Evolutionary conservation across 2,888 invertebrate species (phyloP), one percentile per base, ranked within the genome.

Genomic region (Oscheius sp.): DNA sequence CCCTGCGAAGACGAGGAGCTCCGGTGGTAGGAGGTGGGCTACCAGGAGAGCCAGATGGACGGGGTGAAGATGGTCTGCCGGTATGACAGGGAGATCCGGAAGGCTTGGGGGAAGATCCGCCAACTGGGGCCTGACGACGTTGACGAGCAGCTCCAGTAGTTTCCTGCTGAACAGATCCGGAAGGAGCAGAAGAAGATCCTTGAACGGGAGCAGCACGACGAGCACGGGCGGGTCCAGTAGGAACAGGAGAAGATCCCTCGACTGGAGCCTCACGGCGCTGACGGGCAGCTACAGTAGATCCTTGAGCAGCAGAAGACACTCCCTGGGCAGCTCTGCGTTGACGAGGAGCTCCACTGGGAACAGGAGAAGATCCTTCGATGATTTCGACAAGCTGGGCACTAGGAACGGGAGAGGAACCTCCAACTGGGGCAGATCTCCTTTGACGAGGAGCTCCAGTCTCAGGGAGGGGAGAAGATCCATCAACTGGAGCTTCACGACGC

Each of bases 121-220:
- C 60, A 11, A 13, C 11, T 13, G 37, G 37, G 37, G 60, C 60
- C 11, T 35, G 35, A 35, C 60, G 60, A 35, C 60, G 60, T 11
- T 35, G 60, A 35, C 60, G 60, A 35, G 60, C 35, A 60, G 60
- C 60, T 37, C 60, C 60, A 60, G 60, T 60, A 35, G 60, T 60
- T 35, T 42, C 42, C 42, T 33, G 35, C 1, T n/a, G 60, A 35
- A 37, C 35, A 33, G 33, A 33, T 13, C 60, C 60, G 37, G 60
- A 33, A 33, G 58, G 58, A 58, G 58, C n/a, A 33, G 29, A 9
- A 58, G 58, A 58, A 0, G 58, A 21, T 32, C 58, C 58, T 5
- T n/a, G 11, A 11, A 32, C 29, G 3, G 21, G 33, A 58, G 32
- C 32, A 58, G 58, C n/a, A 11, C 29, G 32, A 29, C 58, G 29